Percentiles rank a stretch among this genome's conserved stretches.
phyloP scores from a whole-genome alignment of 1,140 invertebrate species.

The Papilio xuthus region DNA sequence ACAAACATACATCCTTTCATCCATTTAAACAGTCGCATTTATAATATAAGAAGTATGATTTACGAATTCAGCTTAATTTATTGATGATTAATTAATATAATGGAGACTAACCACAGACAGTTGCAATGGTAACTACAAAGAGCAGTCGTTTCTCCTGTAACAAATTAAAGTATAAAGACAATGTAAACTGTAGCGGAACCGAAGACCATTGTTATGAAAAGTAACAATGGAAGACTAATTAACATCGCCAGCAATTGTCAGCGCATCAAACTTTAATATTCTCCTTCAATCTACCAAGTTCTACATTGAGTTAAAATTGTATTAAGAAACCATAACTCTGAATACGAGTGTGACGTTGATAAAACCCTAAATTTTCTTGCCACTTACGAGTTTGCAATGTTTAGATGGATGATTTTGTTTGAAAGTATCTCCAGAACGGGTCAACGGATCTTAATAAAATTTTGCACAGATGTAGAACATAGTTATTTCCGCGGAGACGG shows the following conservation, averaged over 20 bases:
- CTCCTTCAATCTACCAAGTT: slow-evolving; percentile 8
- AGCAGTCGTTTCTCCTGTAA: neutral
- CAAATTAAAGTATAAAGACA: slow-evolving; percentile 23
- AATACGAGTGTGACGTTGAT: no score
- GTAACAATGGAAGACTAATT: slow-evolving; percentile 25
- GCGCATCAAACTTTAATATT: slow-evolving; percentile 5
- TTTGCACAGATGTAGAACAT: no score
- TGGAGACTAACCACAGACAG: neutral
- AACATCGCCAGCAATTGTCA: slow-evolving; percentile 9
- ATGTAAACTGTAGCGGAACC: slow-evolving; percentile 12
- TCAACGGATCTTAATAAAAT: no score
- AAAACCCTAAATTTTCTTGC: no score
- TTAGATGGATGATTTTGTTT: no score
- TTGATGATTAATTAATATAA: neutral
- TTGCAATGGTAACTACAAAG: neutral
- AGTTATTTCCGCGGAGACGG: no score
- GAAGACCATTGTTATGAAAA: slow-evolving; percentile 14
- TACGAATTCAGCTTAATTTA: neutral
- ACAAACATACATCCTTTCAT: no score
- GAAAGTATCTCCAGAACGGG: no score
- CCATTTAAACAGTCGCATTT: no score
- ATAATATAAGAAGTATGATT: no score
- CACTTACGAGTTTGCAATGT: no score
- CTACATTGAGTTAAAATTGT: neutral
- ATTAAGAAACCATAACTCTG: no score